Evolutionary conservation across 2,797 vertebrate species (phyloP).

Genomic region (Mus caroli): DNA sequence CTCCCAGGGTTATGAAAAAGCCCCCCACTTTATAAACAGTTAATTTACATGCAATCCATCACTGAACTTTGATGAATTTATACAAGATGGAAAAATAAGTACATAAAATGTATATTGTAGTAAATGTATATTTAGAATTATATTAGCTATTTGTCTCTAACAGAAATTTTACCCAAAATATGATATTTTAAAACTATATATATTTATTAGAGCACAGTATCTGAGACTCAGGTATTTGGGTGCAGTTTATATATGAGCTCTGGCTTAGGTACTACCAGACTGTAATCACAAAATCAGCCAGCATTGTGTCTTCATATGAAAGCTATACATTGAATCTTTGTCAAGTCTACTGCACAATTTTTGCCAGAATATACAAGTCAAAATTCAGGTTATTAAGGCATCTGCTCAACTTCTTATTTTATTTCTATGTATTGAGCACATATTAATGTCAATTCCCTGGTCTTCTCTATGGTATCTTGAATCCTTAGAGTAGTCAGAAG

Average conservation of each 20-base stretch:
- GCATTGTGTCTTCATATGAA: background rate
- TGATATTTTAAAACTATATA: slow-evolving; percentile 50
- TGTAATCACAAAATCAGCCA: background rate
- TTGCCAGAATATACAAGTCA: background rate
- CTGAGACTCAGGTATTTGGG: slow-evolving; percentile 25
- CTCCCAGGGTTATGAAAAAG: background rate
- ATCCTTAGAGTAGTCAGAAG: background rate
- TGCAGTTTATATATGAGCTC: background rate
- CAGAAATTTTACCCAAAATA: slow-evolving; percentile 47
- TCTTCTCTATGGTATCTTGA: background rate
- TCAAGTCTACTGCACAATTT: background rate
- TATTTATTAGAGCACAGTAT: background rate
- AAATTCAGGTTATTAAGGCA: background rate
- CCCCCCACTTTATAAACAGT: slow-evolving; percentile 68
- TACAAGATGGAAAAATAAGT: slow-evolving; percentile 48
- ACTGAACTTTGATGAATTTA: slow-evolving; percentile 60
- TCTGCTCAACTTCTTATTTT: slow-evolving; percentile 27
- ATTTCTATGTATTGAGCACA: background rate
- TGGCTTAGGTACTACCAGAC: background rate
- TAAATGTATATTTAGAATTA: slow-evolving; percentile 42
- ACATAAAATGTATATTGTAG: slow-evolving; percentile 22
- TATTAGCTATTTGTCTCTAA: slow-evolving; percentile 59
- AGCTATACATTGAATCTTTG: background rate
- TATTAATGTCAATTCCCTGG: background rate
- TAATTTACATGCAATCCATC: slow-evolving; percentile 49